A percentile compares a stretch with the other conserved stretches of the same genome.
Evolutionary conservation across 2,797 vertebrate genomes (phyloP).

Genomic region (Hipposideros larvatus): DNA sequence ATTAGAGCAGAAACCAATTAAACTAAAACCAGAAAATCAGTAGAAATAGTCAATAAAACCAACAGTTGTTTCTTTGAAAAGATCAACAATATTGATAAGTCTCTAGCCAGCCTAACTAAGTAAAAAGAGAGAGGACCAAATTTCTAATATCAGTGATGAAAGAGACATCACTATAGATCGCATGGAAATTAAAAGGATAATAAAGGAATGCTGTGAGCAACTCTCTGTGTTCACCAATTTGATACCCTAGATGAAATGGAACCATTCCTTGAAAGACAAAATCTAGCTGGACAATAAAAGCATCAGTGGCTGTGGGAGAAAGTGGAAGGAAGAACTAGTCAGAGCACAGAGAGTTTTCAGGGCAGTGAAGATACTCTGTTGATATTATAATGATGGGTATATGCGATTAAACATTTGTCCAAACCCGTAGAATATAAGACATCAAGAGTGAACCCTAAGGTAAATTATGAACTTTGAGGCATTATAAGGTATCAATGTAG

Average conservation of each 20-base stretch:
- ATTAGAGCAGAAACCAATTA: neutral
- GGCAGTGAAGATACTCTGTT: neutral
- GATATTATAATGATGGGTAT: neutral
- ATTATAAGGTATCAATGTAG: no score
- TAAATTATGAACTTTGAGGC: neutral
- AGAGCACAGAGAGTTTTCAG: neutral
- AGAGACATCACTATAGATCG: neutral
- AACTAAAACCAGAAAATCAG: neutral
- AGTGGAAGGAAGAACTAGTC: neutral
- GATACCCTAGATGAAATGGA: neutral
- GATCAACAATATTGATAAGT: neutral
- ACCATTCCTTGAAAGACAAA: neutral
- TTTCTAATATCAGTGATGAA: neutral
- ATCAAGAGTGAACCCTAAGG: neutral
- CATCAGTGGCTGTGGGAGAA: neutral
- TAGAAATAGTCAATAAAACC: neutral
- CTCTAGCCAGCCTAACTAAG: neutral
- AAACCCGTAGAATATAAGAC: neutral
- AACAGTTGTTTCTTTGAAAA: neutral
- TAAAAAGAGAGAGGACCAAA: neutral
- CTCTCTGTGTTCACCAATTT: neutral
- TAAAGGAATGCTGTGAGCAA: neutral
- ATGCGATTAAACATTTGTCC: neutral
- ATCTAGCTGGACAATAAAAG: neutral
- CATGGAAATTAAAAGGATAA: neutral